Base-by-base conservation (phyloP, 2,888 invertebrate species). In the Agonum fuliginosum region DNA sequence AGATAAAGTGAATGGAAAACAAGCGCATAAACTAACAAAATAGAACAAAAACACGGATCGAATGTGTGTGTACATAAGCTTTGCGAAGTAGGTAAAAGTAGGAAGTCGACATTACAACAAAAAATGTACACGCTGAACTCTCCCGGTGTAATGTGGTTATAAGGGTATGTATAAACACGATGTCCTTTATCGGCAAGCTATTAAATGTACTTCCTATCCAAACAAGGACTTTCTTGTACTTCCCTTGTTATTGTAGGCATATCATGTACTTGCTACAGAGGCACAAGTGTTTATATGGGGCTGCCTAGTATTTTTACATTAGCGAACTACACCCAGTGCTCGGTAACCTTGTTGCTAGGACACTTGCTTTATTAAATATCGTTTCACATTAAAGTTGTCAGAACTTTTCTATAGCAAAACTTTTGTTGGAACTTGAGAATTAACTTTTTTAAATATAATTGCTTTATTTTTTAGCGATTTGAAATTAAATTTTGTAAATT, bases 1-100 rank as follows among this genome's bases (percentile, higher is more conserved):
- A 75, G 75, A 75, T 75, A 67, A 75, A 75, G 75, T 67, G 75
- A 67, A 75, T 75, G 75, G 67, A 51, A 75, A 75, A 75, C 75
- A 75, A 75, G 75, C 67, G 67, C 62, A 67, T 75, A 75, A 75
- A 75, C 67, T 48, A 30, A 48, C 75, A 75, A 75, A 75, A 75
- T 75, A 75, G 75, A 75, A 75, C 75, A 75, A 75, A 75, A 75
- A 75, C 67, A 75, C 51, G 51, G 67, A 75, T 67, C 75, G 67
- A 67, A 75, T 67, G 73, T 43, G 48, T 75, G 74, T 74, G 74
- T 58, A 74, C 74, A 74, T 58, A 71, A 73, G 73, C 54, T 37
- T 10, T 6, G 30, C 14, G 58, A 30, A 62, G 58, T 62, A 62
- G 30, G 30, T 30, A 62, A 62, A 62, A 62, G 58, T 62, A 54